phyloP scores from a whole-genome alignment of 35 echinoderm and acorn worm species.

The Heliocidaris erythrogramma region DNA sequence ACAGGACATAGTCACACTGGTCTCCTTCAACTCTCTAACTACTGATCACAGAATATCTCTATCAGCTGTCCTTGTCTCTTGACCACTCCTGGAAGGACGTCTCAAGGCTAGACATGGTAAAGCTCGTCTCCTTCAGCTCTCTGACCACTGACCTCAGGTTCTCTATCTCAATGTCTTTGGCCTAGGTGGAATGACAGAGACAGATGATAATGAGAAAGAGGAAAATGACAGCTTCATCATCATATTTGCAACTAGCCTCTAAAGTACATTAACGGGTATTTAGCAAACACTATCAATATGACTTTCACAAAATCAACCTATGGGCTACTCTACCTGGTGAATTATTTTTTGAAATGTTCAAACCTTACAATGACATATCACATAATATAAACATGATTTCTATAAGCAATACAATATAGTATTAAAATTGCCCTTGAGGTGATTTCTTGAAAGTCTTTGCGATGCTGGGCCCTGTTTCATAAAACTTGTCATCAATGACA shows the following conservation, averaged over 20 bases:
- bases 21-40: background rate
- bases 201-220: background rate
- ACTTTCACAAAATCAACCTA: background rate
- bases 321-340: background rate
- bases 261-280: too few relatives aligned
- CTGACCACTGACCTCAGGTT: conserved; percentile 23
- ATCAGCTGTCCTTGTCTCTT: background rate
- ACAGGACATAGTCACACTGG: background rate
- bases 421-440: too few relatives aligned
- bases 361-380: too few relatives aligned
- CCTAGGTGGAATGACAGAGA: background rate
- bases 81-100: background rate
- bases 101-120: background rate
- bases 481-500: too few relatives aligned
- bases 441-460: background rate
- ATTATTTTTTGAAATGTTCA: background rate
- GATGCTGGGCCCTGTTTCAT: too few relatives aligned
- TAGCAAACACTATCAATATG: too few relatives aligned
- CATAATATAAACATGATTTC: too few relatives aligned
- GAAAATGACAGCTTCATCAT: background rate
- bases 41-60: background rate
- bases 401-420: too few relatives aligned
- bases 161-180: conserved; percentile 20
- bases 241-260: background rate
- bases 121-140: background rate